Base-by-base conservation (phyloP, 2,113 vertebrate species). In the Pterocles burchelli region DNA sequence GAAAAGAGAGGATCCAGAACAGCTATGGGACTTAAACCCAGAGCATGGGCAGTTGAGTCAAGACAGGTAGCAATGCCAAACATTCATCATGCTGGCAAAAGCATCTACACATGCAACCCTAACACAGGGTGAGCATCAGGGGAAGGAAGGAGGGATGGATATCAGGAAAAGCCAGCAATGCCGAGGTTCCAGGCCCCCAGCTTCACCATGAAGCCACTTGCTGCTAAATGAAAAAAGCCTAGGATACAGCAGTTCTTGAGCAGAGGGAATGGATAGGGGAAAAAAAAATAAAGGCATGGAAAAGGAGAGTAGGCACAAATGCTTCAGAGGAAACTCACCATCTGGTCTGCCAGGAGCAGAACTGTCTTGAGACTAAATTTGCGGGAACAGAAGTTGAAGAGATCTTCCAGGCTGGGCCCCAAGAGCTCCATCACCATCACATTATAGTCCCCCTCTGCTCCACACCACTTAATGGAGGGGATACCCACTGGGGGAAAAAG, bases 351-450 rank as follows among this genome's bases (percentile, higher is more conserved):
- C 96, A 99, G 96, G 77, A 99, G 98, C 90, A 99, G 98, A 92
- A 99, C 99, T 4, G 99, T 99, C 98, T 99, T 99, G 84, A 99
- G 98, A 98, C 99, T 99, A 98, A 99, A 99, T 98, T 99, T 99
- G 95, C 99, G 98, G 55, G 99, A 99, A 96, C 99, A 99, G 94
- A 99, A 99, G 98, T 99, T 99, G 97, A 99, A 99, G 78, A 99
- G 99, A 97, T 99, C 99, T 96, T 99, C 99, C 58, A 99, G 97
- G 93, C 99, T 99, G 63, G 99, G 99, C 38, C 99, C 99, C 78
- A 99, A 97, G 76, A 99, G 98, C 95, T 99, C 99, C 99, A 99
- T 99, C 61, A 99, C 99, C 99, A 99, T 99, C 95, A 99, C 99
- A 2, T 99, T 99, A 97, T 99, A 99, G 97, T 99, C 99, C 8